Conservation (phyloP, 1,140 invertebrate species). For the Atta texana region DNA sequence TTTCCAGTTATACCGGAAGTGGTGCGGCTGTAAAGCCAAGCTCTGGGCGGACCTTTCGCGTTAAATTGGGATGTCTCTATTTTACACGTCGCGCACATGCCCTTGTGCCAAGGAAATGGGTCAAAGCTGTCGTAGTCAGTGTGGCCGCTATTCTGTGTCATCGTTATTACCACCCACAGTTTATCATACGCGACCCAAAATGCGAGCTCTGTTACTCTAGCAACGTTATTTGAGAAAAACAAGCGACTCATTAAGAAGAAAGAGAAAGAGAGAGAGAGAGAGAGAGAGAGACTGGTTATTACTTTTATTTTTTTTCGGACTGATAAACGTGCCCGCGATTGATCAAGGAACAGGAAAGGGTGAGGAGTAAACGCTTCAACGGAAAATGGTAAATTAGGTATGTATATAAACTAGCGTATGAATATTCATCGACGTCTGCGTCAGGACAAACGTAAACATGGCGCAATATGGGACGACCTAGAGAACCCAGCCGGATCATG, state of each 20-base stretch:
- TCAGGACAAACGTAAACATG: conserved; percentile 59
- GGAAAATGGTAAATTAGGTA: conserved; percentile 67
- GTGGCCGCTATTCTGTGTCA: background rate
- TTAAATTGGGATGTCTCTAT: conserved; percentile 54
- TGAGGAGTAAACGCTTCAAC: conserved; percentile 67
- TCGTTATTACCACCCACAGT: background rate
- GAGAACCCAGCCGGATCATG: conserved; percentile 52
- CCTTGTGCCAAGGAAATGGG: conserved; percentile 37
- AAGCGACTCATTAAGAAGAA: background rate
- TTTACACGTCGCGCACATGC: conserved; percentile 37
- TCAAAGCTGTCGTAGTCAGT: conserved; percentile 29
- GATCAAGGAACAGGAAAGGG: background rate
- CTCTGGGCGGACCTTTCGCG: conserved; percentile 37
- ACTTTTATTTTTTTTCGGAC: conserved; percentile 24
- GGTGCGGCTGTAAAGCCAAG: conserved; percentile 47
- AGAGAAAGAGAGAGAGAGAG: background rate
- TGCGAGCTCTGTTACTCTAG: conserved; percentile 12
- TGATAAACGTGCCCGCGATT: conserved; percentile 41
- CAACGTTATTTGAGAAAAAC: background rate
- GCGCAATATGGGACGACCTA: conserved; percentile 58
- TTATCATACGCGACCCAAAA: conserved; percentile 28
- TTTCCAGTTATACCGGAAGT: conserved; percentile 57
- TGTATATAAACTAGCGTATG: conserved; percentile 61
- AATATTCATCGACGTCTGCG: conserved; percentile 61
- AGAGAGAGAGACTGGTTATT: conserved; percentile 33